Percentiles rank a stretch among this genome's conserved stretches.
Evolutionary conservation across 1,140 invertebrate genomes (phyloP).

Genomic region (Drosophila leontia): DNA sequence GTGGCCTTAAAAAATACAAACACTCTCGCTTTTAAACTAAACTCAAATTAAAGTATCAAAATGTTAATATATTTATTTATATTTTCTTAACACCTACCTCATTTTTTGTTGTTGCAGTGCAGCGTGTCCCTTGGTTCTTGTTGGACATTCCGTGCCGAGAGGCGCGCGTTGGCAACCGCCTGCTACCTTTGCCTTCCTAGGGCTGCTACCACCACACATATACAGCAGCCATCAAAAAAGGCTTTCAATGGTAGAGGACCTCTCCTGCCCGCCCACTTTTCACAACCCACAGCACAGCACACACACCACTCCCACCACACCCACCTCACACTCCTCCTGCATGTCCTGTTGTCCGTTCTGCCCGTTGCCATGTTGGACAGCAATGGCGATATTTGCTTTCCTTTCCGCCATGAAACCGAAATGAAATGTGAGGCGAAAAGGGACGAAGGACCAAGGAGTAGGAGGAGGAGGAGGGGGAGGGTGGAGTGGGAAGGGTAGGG

Average conservation of each 20-base stretch:
- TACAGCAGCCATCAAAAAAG: slow-evolving; percentile 68
- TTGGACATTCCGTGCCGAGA: slow-evolving; percentile 63
- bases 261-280: slow-evolving; percentile 21
- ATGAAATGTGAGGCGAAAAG: slow-evolving; percentile 34
- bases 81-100: too few relatives aligned
- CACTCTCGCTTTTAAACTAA: neutral
- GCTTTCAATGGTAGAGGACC: slow-evolving; percentile 73
- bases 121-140: slow-evolving; percentile 58
- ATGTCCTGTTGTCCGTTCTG: slow-evolving; percentile 61
- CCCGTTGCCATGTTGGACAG: slow-evolving; percentile 64
- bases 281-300: slow-evolving; percentile 18
- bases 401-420: slow-evolving; percentile 51
- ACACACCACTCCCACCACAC: neutral
- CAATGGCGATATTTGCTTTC: slow-evolving; percentile 68
- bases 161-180: slow-evolving; percentile 52
- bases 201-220: slow-evolving; percentile 17
- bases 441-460: neutral
- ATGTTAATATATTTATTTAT: neutral
- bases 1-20: too few relatives aligned
- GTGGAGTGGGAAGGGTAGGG: neutral
- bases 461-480: neutral
- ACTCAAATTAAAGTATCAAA: neutral
- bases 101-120: slow-evolving; percentile 3
- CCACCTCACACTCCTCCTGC: slow-evolving; percentile 15
- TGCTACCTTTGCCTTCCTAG: slow-evolving; percentile 60